A percentile compares a stretch with the other conserved stretches of the same genome.
Conservation (phyloP, 2,797 vertebrate species). For the Anas georgica region DNA sequence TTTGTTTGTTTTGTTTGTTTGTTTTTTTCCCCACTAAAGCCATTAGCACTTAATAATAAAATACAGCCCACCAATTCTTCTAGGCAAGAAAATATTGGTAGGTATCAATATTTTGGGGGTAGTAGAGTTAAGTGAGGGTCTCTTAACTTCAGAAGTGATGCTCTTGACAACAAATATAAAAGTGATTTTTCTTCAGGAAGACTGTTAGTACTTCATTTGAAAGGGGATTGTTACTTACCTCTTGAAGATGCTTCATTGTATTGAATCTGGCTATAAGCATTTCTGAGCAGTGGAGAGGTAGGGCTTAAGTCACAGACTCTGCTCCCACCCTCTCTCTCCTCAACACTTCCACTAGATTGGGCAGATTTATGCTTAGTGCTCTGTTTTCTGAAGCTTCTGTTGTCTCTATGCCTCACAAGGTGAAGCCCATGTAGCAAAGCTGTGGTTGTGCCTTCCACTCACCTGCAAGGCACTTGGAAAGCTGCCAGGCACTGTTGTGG, state of each 20-base stretch:
- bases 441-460: not conserved
- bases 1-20: too few relatives aligned
- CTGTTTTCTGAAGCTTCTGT: not conserved
- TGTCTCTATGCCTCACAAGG: not conserved
- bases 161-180: not conserved
- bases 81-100: conserved; percentile 16
- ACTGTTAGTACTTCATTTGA: not conserved
- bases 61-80: not conserved
- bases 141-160: not conserved
- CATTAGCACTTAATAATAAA: conserved; percentile 28
- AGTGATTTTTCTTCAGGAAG: not conserved
- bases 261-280: not conserved
- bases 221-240: not conserved
- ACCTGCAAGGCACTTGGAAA: not conserved
- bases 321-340: not conserved
- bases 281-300: not conserved
- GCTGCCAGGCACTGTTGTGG: not conserved
- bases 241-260: not conserved
- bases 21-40: not conserved
- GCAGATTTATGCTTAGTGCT: not conserved
- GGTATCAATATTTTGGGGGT: not conserved
- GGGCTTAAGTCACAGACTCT: not conserved
- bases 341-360: not conserved
- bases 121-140: not conserved
- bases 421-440: not conserved